Base-by-base conservation (phyloP, 2,113 vertebrate species). In the Trochalopteron elliotii region DNA sequence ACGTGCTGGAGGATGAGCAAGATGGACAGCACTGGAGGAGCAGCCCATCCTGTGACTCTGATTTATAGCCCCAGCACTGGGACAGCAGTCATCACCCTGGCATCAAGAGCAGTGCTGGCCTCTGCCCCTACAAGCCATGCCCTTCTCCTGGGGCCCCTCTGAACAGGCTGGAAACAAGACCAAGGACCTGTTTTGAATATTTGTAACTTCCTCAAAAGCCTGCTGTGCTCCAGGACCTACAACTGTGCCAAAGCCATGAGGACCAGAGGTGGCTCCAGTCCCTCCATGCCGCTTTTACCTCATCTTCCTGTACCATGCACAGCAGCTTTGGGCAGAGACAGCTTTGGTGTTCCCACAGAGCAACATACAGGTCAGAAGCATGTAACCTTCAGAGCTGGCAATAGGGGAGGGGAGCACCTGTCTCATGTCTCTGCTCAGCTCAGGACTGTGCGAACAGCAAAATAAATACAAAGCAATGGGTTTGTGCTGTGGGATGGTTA, bases 21-120 rank as follows among this genome's bases (percentile, higher is more conserved):
- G 63, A 86, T 1, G 31, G 57, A 37, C 92, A 3, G 15, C 40
- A 5, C 9, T 23, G 52, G 71, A 31, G 27, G 27, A 95, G 39
- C 69, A 87, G 68, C 37, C 72, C 63, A 44, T 95, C 96, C 44
- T 97, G 96, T 78, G 96, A 97, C 72, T 94, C 96, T 0, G 95
- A 97, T 69, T 45, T 97, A 42, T 97, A 97, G 83, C 21, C 33
- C 19, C 63, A 59, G 69, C 30, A 35, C 18, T 12, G 12, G 28
- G 63, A 49, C 40, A 78, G 39, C 80, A 33, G 44, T 33, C 3
- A 3, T 13, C 24, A 12, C 5, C 68, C 47, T 19, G 25, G 22
- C 17, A 11, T 35, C 0, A 18, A 79, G 25, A 87, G 10, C 14
- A 39, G 44, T 3, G 3, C 53, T 45, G n/a, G 24, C 28, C 59